Evolutionary conservation across 2,113 vertebrate genomes (phyloP).

Genomic region (Amblyornis subalaris): DNA sequence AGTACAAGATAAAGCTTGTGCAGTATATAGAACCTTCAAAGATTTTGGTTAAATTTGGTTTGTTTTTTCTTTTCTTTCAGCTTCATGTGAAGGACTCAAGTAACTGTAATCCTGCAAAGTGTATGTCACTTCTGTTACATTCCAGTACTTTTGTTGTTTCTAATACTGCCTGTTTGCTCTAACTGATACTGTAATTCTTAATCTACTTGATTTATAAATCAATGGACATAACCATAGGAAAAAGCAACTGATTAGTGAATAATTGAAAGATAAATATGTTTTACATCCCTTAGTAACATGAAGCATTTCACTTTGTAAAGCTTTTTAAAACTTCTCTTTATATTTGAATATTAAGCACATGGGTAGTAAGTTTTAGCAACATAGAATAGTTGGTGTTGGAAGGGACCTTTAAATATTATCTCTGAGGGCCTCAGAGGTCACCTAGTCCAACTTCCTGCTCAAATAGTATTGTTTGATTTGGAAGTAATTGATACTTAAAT

Average conservation of each 20-base stretch:
- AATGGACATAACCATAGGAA: not conserved
- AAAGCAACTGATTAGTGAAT: not conserved
- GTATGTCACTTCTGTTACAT: conserved; percentile 6
- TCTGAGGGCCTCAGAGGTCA: not conserved
- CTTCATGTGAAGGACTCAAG: not conserved
- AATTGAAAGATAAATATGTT: not conserved
- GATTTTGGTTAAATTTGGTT: not conserved
- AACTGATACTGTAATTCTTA: not conserved
- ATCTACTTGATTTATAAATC: not conserved
- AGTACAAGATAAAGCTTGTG: not conserved
- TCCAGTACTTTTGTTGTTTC: not conserved
- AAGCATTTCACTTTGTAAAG: not conserved
- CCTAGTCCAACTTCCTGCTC: not conserved
- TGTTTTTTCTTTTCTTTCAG: conserved; percentile 6
- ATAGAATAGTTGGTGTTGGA: not conserved
- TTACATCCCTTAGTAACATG: not conserved
- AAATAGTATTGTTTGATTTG: not conserved
- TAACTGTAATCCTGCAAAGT: not conserved
- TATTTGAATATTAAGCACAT: not conserved
- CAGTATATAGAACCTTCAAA: not conserved
- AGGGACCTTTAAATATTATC: not conserved
- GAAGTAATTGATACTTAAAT: not conserved
- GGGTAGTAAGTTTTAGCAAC: not conserved
- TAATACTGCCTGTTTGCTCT: not conserved
- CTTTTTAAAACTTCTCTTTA: not conserved